A percentile compares a stretch with the other conserved stretches of the same genome.
phyloP scores from a whole-genome alignment of 1,140 invertebrate species.

The Battus philenor region DNA sequence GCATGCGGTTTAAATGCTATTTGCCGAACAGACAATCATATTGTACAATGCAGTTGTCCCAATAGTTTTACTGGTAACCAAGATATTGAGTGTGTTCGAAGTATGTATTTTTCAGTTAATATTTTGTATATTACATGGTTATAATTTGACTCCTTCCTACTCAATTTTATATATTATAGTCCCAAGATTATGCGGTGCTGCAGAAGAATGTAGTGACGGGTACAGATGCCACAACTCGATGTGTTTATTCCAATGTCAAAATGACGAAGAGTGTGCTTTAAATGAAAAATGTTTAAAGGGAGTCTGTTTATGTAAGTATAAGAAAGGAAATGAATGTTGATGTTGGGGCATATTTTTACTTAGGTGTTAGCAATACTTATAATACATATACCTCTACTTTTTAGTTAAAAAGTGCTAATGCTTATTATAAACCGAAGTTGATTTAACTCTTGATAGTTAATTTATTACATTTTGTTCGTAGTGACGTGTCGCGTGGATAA shows the following conservation, averaged over 20 bases:
- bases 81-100: conserved; percentile 88
- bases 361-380: no score
- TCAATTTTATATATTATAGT: conserved; percentile 75
- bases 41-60: conserved; percentile 88
- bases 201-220: conserved; percentile 81
- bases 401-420: neutral
- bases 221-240: conserved; percentile 86
- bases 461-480: no score
- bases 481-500: conserved; percentile 93
- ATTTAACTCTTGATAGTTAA: no score
- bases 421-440: neutral
- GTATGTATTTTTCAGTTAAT: conserved; percentile 74
- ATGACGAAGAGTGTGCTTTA: conserved; percentile 91
- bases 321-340: no score
- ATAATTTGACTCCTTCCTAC: no score
- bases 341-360: no score
- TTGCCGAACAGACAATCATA: conserved; percentile 85
- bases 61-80: conserved; percentile 91
- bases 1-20: conserved; percentile 94
- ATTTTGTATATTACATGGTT: no score
- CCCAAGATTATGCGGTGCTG: conserved; percentile 83
- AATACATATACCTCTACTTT: no score
- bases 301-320: conserved; percentile 86
- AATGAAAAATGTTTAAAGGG: conserved; percentile 92
- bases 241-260: conserved; percentile 84